Percentiles rank a stretch among this genome's conserved stretches.
Evolutionary conservation across 2,797 vertebrate genomes (phyloP).

Genomic region (Phaenicophaeus curvirostris): DNA sequence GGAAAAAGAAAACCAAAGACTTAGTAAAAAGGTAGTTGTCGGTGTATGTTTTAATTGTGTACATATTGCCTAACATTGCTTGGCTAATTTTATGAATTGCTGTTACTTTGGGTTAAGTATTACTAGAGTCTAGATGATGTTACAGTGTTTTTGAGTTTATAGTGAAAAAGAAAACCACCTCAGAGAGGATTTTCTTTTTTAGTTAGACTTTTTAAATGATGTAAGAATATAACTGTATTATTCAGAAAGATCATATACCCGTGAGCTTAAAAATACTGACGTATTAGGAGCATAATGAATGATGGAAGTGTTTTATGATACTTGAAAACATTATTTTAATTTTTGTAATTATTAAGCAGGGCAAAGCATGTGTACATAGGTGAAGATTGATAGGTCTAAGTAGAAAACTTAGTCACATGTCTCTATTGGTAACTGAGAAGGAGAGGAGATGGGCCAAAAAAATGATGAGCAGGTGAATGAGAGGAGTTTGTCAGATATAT

Average conservation of each 20-base stretch:
- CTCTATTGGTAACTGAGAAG: not conserved
- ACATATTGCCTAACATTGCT: not conserved
- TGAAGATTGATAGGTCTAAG: not conserved
- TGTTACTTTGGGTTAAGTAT: not conserved
- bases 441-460: not conserved
- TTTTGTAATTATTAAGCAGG: not conserved
- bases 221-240: not conserved
- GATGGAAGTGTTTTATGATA: not conserved
- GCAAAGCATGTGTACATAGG: not conserved
- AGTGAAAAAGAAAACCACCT: not conserved
- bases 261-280: not conserved
- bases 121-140: not conserved
- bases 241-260: not conserved
- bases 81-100: not conserved
- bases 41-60: not conserved
- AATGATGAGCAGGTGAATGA: not conserved
- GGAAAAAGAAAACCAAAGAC: constrained; percentile 90
- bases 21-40: constrained; percentile 86
- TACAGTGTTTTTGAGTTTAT: not conserved
- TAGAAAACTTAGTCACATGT: not conserved
- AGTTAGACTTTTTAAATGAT: not conserved
- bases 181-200: not conserved
- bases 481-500: not conserved
- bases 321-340: not conserved
- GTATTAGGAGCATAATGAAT: not conserved